These are phyloP conservation scores for Bubo scandiacus DNA, from an alignment of 2,113 vertebrate species.

Conservation along the genomic window DNA sequence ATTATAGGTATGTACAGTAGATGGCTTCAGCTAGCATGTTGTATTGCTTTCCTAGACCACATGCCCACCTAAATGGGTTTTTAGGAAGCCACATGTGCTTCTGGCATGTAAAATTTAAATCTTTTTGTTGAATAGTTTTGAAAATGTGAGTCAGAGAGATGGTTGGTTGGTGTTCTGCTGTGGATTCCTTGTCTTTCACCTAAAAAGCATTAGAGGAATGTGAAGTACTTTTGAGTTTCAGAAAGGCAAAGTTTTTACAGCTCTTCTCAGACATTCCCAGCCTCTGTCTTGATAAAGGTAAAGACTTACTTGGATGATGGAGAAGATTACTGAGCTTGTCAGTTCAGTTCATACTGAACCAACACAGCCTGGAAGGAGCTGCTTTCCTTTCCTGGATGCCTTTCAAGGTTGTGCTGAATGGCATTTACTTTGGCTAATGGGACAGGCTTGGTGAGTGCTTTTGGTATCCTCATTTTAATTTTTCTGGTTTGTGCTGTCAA, in stretches of 20 bases:
- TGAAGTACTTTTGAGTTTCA: not conserved
- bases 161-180: not conserved
- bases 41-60: not conserved
- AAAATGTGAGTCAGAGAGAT: not conserved
- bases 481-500: not conserved
- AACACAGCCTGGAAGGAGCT: not conserved
- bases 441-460: not conserved
- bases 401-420: not conserved
- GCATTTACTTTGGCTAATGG: not conserved
- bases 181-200: not conserved
- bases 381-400: not conserved
- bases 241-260: not conserved
- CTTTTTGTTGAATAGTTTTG: not conserved
- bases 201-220: not conserved
- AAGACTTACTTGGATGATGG: not conserved
- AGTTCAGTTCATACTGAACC: not conserved
- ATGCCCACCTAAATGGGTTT: not conserved
- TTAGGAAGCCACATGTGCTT: not conserved
- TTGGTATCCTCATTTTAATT: not conserved
- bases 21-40: not conserved
- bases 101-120: not conserved
- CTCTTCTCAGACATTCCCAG: not conserved
- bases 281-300: not conserved
- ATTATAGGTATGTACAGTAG: not conserved
- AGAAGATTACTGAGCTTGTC: not conserved